These are phyloP conservation scores for Tenualosa thibaudeaui DNA, from an alignment of 2,797 vertebrate genomes.

Conservation along the genomic window DNA sequence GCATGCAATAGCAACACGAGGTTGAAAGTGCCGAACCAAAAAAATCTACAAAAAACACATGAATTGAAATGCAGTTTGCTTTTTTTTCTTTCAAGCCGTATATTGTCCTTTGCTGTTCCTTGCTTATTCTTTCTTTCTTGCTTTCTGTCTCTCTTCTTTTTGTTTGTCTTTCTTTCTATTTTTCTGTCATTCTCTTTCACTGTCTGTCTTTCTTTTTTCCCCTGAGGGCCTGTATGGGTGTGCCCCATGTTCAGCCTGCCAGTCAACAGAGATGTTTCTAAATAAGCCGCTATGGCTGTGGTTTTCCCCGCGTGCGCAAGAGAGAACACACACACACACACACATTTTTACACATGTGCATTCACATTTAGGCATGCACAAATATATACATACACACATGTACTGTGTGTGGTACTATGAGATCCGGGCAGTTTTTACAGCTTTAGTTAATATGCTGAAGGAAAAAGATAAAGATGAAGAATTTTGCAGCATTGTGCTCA, in stretches of 20 bases:
- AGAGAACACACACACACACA: conserved; percentile 1
- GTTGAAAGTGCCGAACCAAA: neutral
- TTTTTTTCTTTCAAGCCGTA: neutral
- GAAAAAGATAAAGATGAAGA: neutral
- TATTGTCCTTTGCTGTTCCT: neutral
- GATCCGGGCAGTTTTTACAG: neutral
- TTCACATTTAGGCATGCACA: neutral
- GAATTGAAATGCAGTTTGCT: neutral
- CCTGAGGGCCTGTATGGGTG: conserved; percentile 8
- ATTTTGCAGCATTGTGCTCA: neutral
- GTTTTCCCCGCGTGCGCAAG: neutral
- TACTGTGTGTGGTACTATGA: neutral
- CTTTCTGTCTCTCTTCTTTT: neutral
- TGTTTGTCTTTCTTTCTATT: neutral
- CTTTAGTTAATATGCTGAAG: neutral
- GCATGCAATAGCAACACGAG: neutral
- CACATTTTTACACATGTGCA: neutral
- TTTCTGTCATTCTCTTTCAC: neutral
- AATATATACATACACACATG: neutral
- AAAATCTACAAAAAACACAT: neutral
- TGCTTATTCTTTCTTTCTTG: neutral
- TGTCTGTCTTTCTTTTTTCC: neutral
- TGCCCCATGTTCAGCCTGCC: conserved; percentile 11
- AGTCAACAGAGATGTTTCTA: conserved; percentile 12
- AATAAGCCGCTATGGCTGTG: conserved; percentile 20